A percentile compares a stretch with the other conserved stretches of the same genome.
These are phyloP conservation scores for Caenorhabditis latens DNA, from an alignment of 1,140 invertebrate species.

Conservation along the genomic window DNA sequence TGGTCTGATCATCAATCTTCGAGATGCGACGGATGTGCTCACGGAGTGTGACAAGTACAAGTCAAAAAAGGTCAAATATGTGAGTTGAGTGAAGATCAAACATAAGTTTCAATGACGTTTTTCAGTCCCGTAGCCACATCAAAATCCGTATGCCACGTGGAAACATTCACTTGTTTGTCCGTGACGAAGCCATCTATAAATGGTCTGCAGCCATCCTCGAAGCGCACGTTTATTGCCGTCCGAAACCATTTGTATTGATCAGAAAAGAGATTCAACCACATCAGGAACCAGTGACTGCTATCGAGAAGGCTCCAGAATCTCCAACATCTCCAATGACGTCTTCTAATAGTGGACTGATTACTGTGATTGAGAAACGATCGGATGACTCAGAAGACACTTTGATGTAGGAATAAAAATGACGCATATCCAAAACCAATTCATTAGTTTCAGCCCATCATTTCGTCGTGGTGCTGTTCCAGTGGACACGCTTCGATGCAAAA, in stretches of 20 bases:
- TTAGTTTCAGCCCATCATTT: conserved; percentile 24
- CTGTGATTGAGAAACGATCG: not conserved
- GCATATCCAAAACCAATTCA: not conserved
- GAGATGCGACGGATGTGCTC: not conserved
- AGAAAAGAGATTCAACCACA: not conserved
- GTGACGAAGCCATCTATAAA: conserved; percentile 11
- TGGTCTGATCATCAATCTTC: not conserved
- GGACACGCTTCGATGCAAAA: not conserved
- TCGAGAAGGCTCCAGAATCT: not conserved
- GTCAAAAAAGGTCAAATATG: conserved; percentile 9
- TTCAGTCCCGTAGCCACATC: conserved; percentile 30
- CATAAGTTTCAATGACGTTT: not conserved
- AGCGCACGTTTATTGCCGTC: conserved; percentile 5
- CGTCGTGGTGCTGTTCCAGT: conserved; percentile 31
- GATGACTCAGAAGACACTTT: conserved; percentile 13
- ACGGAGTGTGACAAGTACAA: conserved; percentile 38
- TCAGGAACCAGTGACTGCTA: not conserved
- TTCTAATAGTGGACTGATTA: conserved; percentile 37
- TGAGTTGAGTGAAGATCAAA: not conserved
- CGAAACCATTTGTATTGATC: not conserved
- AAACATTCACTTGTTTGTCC: conserved; percentile 2
- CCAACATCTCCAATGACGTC: not conserved
- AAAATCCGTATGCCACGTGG: conserved; percentile 27
- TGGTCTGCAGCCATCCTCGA: conserved; percentile 26
- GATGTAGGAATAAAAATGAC: not conserved